A percentile compares a stretch with the other conserved stretches of the same genome.
Evolutionary conservation across 2,888 invertebrate genomes (phyloP).

Genomic region (Eilema griseolum): DNA sequence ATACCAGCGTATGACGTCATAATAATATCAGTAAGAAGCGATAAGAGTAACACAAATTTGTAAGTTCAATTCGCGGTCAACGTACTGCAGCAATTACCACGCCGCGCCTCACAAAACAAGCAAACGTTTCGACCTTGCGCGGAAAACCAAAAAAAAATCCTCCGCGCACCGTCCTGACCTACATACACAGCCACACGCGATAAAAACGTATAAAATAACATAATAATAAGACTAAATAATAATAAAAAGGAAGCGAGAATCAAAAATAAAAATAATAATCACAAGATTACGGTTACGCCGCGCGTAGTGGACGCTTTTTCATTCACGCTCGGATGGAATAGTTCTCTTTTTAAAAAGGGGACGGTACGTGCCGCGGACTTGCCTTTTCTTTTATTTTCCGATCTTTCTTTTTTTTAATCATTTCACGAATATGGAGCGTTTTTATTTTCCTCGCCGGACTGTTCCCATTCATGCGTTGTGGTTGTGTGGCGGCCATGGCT

Average conservation of each 20-base stretch:
- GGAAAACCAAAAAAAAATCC: conserved; percentile 79
- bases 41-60: conserved; percentile 18
- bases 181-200: conserved; percentile 77
- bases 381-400: conserved; percentile 76
- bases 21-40: conserved; percentile 8
- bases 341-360: conserved; percentile 83
- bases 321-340: conserved; percentile 84
- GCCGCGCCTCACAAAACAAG: conserved; percentile 61
- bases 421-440: conserved; percentile 86
- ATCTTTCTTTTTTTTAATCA: conserved; percentile 83
- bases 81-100: conserved; percentile 56
- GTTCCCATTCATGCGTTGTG: conserved; percentile 72
- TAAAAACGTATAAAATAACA: conserved; percentile 79
- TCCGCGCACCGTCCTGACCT: conserved; percentile 77
- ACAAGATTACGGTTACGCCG: conserved; percentile 80
- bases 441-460: conserved; percentile 81
- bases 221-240: conserved; percentile 79
- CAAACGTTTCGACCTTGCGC: conserved; percentile 78
- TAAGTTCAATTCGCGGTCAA: conserved; percentile 46
- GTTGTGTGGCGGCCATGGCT: conserved; percentile 17
- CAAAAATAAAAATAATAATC: conserved; percentile 85
- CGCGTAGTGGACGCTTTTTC: conserved; percentile 78
- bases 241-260: conserved; percentile 72
- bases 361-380: conserved; percentile 80
- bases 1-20: not conserved